Evolutionary conservation across 2,797 vertebrate species (phyloP), one percentile per base, ranked within the genome.

Genomic region (Gymnoscopelus braueri): DNA sequence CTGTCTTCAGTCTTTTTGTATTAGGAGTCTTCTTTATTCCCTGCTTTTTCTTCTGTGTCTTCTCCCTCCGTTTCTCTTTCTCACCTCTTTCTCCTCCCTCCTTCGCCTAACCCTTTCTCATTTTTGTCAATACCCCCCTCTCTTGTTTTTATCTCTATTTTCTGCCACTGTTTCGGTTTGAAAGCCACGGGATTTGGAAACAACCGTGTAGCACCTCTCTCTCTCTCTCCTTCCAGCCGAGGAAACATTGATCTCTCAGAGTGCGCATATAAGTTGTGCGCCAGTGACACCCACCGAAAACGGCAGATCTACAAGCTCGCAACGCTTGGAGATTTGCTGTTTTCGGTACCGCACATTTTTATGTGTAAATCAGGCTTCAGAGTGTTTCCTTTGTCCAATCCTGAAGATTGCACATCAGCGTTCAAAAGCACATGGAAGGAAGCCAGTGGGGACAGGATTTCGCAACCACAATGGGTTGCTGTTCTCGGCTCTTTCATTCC

Each of bases 1-100:
- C 52, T 13, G 55, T 64, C 35, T 64, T 57, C 6, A 13, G 39
- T 52, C 6, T 29, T 58, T 58, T 58, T 63, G 53, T 63, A 58
- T 53, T 12, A 62, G 58, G 54, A 51, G 3, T 47, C n/a, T 53
- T 15, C n/a, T 19, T 9, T 15, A 19, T 19, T 19, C n/a, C 23
- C 13, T 39, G 4, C 23, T 10, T 13, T 10, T 13, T 65, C 57
- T 54, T 54, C 60, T 6, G 47, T 19, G 10, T 60, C 35, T 26
- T 55, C 39, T 56, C 54, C n/a, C 56, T 35, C 52, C 7, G n/a
- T 32, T 5, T 32, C n/a, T 15, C 10, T 24, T 19, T 15, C 11
- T 29, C 48, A 6, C 3, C n/a, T 47, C 3, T 15, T 47, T 26
- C 44, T 48, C 10, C 11, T 23, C 49, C 11, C 23, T 24, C 5